phyloP scores from a whole-genome alignment of 2,888 invertebrate species.

The Eristalis pertinax region DNA sequence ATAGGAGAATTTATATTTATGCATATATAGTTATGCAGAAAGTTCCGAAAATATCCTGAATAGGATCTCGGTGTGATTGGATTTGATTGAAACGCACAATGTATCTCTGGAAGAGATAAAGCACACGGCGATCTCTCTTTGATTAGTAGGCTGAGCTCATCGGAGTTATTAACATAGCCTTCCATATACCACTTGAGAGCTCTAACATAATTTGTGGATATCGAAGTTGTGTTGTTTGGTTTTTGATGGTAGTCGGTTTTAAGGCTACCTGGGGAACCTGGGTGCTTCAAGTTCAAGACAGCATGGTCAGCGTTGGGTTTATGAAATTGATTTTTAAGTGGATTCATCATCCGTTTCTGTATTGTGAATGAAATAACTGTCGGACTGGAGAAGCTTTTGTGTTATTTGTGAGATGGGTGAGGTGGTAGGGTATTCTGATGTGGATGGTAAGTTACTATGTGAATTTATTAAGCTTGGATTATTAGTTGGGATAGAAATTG shows the following conservation, averaged over 20 bases:
- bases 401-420: background rate
- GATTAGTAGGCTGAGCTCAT: too few species aligned
- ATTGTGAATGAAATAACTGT: background rate
- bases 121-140: too few species aligned
- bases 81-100: background rate
- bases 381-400: background rate
- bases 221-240: too few species aligned
- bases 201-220: too few species aligned
- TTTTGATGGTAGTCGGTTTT: too few species aligned
- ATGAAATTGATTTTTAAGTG: background rate
- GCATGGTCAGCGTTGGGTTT: background rate
- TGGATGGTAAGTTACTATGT: background rate
- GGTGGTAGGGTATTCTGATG: background rate
- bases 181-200: too few species aligned
- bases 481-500: background rate
- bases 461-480: background rate
- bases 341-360: background rate
- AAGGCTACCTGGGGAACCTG: too few species aligned
- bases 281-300: too few species aligned
- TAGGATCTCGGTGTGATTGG: background rate
- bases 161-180: too few species aligned
- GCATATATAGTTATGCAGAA: background rate
- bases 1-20: constrained; percentile 6
- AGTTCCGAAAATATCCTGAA: constrained; percentile 5
- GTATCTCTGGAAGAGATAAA: constrained; percentile 23